Conservation (phyloP, 2,888 invertebrate species). For the Lysandra coridon region DNA sequence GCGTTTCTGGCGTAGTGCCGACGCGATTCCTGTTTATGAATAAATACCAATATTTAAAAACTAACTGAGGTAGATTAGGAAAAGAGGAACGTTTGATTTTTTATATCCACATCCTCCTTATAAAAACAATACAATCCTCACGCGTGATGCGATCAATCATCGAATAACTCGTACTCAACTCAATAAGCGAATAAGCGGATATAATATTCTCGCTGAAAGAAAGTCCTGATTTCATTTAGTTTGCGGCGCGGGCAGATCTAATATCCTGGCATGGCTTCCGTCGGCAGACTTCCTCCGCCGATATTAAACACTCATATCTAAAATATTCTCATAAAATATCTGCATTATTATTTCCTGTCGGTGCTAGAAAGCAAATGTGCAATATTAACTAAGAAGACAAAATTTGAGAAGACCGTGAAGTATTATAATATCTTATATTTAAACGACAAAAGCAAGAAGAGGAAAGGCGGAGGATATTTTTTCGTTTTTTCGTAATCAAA, state of each 20-base stretch:
- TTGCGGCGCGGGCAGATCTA: constrained; percentile 31
- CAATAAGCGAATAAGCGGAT: constrained; percentile 21
- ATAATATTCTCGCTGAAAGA: constrained; percentile 24
- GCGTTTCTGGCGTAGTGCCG: too few species aligned
- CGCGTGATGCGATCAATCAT: not conserved
- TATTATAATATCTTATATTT: too few species aligned
- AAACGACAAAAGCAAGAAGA: not conserved
- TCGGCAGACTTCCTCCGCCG: constrained; percentile 8
- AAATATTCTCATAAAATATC: constrained; percentile 17
- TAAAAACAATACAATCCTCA: not conserved
- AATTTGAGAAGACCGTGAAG: not conserved
- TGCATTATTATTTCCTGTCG: not conserved
- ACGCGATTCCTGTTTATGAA: too few species aligned
- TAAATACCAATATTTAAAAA: too few species aligned
- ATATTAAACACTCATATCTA: constrained; percentile 29
- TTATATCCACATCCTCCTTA: not conserved
- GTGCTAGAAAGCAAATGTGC: not conserved
- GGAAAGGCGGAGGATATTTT: not conserved
- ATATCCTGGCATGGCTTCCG: constrained; percentile 29
- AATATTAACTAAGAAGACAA: not conserved
- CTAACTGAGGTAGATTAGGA: too few species aligned
- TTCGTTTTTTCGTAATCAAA: not conserved
- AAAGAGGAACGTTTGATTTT: too few species aligned
- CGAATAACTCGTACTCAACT: not conserved
- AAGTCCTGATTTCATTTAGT: constrained; percentile 35